phyloP scores from a whole-genome alignment of 2,888 invertebrate species.

The Ectropis crepuscularia region DNA sequence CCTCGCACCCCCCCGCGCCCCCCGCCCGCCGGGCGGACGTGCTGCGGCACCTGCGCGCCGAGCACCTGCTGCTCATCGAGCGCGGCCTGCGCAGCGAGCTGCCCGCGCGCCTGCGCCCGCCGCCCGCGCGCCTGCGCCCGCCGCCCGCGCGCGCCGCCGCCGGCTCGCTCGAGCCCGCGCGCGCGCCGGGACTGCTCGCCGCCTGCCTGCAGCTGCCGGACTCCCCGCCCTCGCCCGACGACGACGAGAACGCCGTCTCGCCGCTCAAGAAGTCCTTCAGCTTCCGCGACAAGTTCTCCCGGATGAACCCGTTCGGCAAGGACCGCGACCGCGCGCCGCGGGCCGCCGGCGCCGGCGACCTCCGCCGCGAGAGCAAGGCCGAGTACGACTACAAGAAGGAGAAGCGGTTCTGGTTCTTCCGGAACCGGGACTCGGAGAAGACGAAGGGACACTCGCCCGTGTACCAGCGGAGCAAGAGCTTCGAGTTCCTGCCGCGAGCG shows the following conservation, averaged over 20 bases:
- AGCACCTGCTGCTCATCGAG: constrained; percentile 72
- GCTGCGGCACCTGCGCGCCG: constrained; percentile 71
- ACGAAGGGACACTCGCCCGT: constrained; percentile 57
- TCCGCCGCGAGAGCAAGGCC: constrained; percentile 45
- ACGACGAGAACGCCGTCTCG: constrained; percentile 60
- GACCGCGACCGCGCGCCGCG: constrained; percentile 56
- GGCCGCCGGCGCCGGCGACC: constrained; percentile 45
- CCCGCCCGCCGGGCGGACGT: constrained; percentile 57
- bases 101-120: constrained; percentile 66
- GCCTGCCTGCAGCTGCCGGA: constrained; percentile 69
- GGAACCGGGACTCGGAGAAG: constrained; percentile 66
- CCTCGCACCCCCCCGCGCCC: too few species aligned
- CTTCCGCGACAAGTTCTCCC: constrained; percentile 73
- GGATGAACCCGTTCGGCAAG: constrained; percentile 69
- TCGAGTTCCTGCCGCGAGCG: constrained; percentile 75
- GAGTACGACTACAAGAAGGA: constrained; percentile 66
- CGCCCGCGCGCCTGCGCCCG: constrained; percentile 61
- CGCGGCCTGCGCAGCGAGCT: constrained; percentile 74
- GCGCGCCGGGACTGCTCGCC: constrained; percentile 74
- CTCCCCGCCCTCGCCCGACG: constrained; percentile 61
- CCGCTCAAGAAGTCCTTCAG: constrained; percentile 76
- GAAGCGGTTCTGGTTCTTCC: constrained; percentile 77
- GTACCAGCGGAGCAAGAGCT: constrained; percentile 77
- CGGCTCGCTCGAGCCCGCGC: constrained; percentile 68
- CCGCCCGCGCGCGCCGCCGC: constrained; percentile 63